Percentiles rank a stretch among this genome's conserved stretches.
Conservation (phyloP, 2,888 invertebrate genomes). For the Drosophila mimica region DNA sequence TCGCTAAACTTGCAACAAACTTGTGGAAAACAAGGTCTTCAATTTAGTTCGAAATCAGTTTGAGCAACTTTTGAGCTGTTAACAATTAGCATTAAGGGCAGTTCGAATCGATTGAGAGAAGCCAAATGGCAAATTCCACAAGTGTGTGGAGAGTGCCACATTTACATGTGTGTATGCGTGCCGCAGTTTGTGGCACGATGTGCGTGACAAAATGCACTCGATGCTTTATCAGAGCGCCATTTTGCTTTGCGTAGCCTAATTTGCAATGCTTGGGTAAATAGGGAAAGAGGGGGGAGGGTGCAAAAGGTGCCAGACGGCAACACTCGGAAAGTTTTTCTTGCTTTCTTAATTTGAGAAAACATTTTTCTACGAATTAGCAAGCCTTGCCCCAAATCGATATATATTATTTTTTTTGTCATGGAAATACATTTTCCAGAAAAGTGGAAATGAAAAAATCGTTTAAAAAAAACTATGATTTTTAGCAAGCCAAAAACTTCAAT, state of each 20-base stretch:
- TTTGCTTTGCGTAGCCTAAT: constrained; percentile 54
- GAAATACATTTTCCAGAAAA: no score
- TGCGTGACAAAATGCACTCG: constrained; percentile 74
- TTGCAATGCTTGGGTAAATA: not conserved
- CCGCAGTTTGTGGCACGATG: constrained; percentile 24
- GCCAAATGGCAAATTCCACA: constrained; percentile 39
- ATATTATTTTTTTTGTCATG: no score
- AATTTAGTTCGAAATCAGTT: not conserved
- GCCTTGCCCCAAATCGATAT: no score
- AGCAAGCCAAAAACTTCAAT: not conserved
- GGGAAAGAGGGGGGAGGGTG: not conserved
- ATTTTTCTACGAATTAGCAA: not conserved
- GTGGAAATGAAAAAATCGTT: no score
- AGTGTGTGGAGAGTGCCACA: constrained; percentile 54
- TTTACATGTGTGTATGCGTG: not conserved
- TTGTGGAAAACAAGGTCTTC: not conserved
- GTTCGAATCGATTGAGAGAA: constrained; percentile 7
- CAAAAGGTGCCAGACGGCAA: not conserved
- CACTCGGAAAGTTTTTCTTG: not conserved
- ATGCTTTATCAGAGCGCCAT: constrained; percentile 36
- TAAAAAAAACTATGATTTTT: no score
- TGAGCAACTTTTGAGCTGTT: constrained; percentile 10
- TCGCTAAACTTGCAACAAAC: not conserved
- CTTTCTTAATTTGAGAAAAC: not conserved
- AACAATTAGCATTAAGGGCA: not conserved